A percentile compares a stretch with the other conserved stretches of the same genome.
Conservation (phyloP, 2,797 vertebrate species). For the Cheracebus regulus region DNA sequence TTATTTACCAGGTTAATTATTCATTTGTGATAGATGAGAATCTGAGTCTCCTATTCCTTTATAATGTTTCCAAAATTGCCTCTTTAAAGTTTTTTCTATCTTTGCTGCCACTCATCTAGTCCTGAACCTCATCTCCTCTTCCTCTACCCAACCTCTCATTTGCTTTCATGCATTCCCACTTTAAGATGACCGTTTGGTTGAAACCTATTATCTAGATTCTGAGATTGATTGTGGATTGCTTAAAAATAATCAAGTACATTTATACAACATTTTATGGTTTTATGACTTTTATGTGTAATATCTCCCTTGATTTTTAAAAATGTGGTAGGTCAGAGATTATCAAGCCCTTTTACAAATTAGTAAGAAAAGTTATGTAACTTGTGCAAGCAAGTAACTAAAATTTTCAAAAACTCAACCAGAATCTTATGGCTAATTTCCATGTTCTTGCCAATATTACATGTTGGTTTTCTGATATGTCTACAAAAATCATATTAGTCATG, state of each 20-base stretch:
- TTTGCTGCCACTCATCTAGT: not conserved
- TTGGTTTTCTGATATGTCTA: not conserved
- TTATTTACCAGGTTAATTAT: not conserved
- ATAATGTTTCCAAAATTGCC: not conserved
- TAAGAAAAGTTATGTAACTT: not conserved
- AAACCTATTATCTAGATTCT: not conserved
- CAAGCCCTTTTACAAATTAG: not conserved
- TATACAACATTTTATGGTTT: not conserved
- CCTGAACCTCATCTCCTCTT: not conserved
- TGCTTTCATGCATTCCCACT: not conserved
- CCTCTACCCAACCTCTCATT: not conserved
- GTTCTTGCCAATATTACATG: not conserved
- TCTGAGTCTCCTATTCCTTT: not conserved
- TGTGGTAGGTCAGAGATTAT: not conserved
- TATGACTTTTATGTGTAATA: not conserved
- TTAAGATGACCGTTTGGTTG: not conserved
- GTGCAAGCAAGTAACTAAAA: not conserved
- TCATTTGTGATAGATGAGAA: not conserved
- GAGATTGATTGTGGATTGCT: not conserved
- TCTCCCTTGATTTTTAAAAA: slow-evolving; percentile 11
- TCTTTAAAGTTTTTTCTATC: not conserved
- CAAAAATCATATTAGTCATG: not conserved
- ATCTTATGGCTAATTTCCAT: not conserved
- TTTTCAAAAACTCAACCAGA: not conserved
- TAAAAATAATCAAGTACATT: not conserved